Evolutionary conservation across 1,140 invertebrate genomes (phyloP).

Genomic region (Acromyrmex heyeri): DNA sequence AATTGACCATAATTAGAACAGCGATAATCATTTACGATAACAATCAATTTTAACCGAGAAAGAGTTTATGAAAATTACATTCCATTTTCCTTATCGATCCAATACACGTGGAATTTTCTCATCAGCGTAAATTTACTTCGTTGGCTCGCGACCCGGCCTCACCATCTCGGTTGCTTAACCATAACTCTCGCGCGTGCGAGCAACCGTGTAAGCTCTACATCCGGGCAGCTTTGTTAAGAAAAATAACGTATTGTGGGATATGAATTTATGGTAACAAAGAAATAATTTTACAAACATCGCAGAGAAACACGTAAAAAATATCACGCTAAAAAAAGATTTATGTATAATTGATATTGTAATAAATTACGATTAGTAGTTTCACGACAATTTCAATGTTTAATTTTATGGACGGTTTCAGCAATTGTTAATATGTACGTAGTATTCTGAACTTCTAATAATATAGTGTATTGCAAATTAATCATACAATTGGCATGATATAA

Average conservation of each 20-base stretch:
- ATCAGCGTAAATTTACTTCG: slow-evolving; percentile 76
- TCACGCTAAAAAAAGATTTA: background rate
- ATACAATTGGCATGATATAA: slow-evolving; percentile 4
- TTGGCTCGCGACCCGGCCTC: slow-evolving; percentile 31
- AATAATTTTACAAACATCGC: slow-evolving; percentile 42
- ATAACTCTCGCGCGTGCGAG: slow-evolving; percentile 65
- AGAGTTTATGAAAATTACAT: slow-evolving; percentile 69
- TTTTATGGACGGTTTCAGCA: background rate
- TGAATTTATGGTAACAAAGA: slow-evolving; percentile 61
- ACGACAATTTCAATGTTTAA: background rate
- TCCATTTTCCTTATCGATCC: slow-evolving; percentile 56
- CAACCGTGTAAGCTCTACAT: slow-evolving; percentile 62
- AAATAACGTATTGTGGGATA: slow-evolving; percentile 65
- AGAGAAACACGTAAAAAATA: background rate
- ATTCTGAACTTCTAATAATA: background rate
- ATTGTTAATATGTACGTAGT: background rate
- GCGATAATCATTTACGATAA: slow-evolving; percentile 9
- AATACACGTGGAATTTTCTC: slow-evolving; percentile 72
- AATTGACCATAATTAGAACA: slow-evolving; percentile 2
- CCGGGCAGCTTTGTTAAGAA: slow-evolving; percentile 64
- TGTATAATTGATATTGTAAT: slow-evolving; percentile 10
- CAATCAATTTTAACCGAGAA: slow-evolving; percentile 50
- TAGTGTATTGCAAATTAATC: background rate
- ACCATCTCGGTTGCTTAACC: slow-evolving; percentile 54
- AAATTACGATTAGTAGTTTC: background rate